These are phyloP conservation scores for Glandiceps talaboti DNA, from an alignment of 53 echinoderm and acorn worm genomes.

Conservation along the genomic window DNA sequence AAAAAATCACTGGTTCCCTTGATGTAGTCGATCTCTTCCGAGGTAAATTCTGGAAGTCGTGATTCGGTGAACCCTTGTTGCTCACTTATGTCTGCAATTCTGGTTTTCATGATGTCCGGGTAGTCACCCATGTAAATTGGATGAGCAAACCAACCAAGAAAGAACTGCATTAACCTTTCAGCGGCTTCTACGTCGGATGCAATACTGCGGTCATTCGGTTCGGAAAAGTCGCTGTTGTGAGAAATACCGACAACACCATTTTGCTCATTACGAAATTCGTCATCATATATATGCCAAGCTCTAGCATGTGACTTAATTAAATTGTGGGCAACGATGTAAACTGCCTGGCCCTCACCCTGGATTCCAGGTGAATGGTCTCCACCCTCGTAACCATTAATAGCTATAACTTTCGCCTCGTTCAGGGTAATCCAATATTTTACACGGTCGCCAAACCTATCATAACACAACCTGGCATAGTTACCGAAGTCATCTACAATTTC, in stretches of 20 bases:
- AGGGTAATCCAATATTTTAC: slow-evolving; percentile 93
- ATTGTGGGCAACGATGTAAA: slow-evolving; percentile 62
- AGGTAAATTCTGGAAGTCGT: slow-evolving; percentile 67
- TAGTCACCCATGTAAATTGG: slow-evolving; percentile 81
- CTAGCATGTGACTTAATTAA: slow-evolving; percentile 73
- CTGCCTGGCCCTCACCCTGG: slow-evolving; percentile 27
- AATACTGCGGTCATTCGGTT: slow-evolving; percentile 38
- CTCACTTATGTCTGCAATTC: slow-evolving; percentile 54
- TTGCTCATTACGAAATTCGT: slow-evolving; percentile 23
- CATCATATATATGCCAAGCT: slow-evolving; percentile 58
- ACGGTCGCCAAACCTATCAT: slow-evolving; percentile 55
- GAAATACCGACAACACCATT: slow-evolving; percentile 65
- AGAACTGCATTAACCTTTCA: slow-evolving; percentile 42
- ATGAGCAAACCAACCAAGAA: slow-evolving; percentile 72
- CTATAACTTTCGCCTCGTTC: slow-evolving; percentile 77
- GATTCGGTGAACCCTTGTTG: slow-evolving; percentile 49
- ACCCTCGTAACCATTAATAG: slow-evolving; percentile 47
- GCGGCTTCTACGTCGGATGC: slow-evolving; percentile 49
- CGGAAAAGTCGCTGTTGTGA: slow-evolving; percentile 51
- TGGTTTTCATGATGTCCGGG: slow-evolving; percentile 74
- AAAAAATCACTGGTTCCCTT: slow-evolving; percentile 66
- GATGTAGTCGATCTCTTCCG: slow-evolving; percentile 40
- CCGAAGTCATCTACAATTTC: slow-evolving; percentile 51
- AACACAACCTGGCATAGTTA: slow-evolving; percentile 81
- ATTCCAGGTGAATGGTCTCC: slow-evolving; percentile 59